Evolutionary conservation across 2,113 vertebrate genomes (phyloP).

Genomic region (Heloderma charlesbogerti): DNA sequence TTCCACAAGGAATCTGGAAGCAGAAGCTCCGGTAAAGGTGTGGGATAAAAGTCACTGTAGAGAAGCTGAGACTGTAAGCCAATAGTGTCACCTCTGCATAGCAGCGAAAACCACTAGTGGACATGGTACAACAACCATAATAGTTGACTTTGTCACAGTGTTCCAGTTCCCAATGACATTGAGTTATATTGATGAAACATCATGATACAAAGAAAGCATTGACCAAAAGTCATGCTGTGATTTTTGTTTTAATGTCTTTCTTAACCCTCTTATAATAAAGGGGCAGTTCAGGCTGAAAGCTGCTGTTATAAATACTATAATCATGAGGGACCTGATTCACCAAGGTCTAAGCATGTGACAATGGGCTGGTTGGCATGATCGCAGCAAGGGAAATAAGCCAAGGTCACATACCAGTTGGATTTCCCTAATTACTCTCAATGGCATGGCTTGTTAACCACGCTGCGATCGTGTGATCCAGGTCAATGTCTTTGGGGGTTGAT

Average conservation of each 20-base stretch:
- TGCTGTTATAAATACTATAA: background rate
- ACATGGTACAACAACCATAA: background rate
- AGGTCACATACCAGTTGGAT: no score
- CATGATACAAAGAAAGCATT: rapidly evolving
- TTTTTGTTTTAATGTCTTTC: rapidly evolving
- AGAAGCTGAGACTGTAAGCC: background rate
- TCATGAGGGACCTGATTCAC: background rate
- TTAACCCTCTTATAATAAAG: background rate
- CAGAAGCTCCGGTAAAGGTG: no score
- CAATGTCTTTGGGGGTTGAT: no score
- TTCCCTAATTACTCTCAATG: no score
- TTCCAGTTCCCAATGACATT: background rate
- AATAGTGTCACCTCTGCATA: background rate
- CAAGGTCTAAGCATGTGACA: background rate
- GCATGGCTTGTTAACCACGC: no score
- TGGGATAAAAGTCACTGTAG: no score
- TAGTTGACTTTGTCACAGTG: background rate
- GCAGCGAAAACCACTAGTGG: background rate
- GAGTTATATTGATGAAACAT: slow-evolving; percentile 21
- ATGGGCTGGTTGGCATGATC: background rate
- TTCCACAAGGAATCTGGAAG: no score
- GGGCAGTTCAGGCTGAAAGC: background rate
- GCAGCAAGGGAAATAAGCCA: no score
- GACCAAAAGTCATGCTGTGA: background rate
- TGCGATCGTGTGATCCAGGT: no score